These are phyloP conservation scores for Pungitius pungitius DNA, from an alignment of 2,113 vertebrate species.

Conservation along the genomic window DNA sequence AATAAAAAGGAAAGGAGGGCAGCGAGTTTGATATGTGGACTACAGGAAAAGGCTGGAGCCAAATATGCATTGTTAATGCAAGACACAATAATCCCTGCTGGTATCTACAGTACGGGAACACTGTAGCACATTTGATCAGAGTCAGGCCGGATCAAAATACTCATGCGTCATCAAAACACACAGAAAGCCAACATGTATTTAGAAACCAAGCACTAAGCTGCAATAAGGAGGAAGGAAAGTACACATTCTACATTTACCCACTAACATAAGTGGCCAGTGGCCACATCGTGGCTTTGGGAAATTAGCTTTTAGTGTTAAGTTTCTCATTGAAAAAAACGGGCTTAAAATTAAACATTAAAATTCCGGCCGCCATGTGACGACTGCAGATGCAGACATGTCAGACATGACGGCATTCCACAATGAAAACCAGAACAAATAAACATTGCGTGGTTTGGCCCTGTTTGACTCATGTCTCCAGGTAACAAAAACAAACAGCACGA, in stretches of 20 bases:
- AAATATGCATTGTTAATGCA: not conserved
- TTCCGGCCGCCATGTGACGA: not conserved
- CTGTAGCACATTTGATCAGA: not conserved
- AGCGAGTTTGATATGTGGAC: constrained; percentile 5
- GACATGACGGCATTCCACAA: not conserved
- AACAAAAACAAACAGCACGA: constrained; percentile 11
- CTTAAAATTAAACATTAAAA: no score
- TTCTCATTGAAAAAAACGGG: not conserved
- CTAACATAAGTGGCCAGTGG: not conserved
- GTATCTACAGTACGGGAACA: not conserved
- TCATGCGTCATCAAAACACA: not conserved
- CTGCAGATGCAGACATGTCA: not conserved
- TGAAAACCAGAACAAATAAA: constrained; percentile 1
- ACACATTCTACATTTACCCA: not conserved
- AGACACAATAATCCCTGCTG: not conserved
- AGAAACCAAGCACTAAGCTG: not conserved
- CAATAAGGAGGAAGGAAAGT: not conserved
- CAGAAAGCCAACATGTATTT: constrained; percentile 17
- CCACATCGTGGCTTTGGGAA: not conserved
- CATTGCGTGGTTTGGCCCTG: not conserved
- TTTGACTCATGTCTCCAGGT: not conserved
- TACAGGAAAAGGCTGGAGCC: not conserved
- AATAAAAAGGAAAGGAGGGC: constrained; percentile 5
- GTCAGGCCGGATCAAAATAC: constrained; percentile 10
- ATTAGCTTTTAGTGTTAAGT: not conserved